phyloP scores from a whole-genome alignment of 37 sponge, comb jelly and placozoan species.

The Corticium candelabrum region DNA sequence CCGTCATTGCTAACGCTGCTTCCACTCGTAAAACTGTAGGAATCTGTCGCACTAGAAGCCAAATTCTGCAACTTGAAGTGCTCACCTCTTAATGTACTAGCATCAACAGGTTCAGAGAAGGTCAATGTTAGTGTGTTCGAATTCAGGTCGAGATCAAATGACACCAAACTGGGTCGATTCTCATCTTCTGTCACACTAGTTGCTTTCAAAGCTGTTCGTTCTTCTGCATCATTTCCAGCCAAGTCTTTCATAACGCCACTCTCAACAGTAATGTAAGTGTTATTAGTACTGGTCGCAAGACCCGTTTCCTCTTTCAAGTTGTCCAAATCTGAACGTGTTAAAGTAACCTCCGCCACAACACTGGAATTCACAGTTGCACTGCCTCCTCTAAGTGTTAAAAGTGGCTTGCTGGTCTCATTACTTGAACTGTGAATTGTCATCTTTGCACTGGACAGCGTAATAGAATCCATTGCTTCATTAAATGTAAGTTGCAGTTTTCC shows the following conservation, averaged over 20 bases:
- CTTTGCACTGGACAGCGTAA: not conserved
- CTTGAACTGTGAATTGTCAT: not conserved
- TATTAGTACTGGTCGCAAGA: conserved; percentile 38
- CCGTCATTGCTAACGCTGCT: not conserved
- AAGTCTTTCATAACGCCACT: conserved; percentile 41
- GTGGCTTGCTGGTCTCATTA: not conserved
- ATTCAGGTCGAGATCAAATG: conserved; percentile 72
- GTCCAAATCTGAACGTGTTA: conserved; percentile 44
- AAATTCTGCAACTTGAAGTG: not conserved
- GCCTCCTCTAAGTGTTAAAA: not conserved
- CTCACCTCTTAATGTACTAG: conserved; percentile 26
- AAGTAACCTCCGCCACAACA: conserved; percentile 19
- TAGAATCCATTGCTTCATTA: conserved; percentile 5
- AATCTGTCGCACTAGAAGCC: not conserved
- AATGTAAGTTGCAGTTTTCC: conserved; percentile 5
- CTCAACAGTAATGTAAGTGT: conserved; percentile 52
- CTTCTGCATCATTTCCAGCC: conserved; percentile 53
- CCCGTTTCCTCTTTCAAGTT: conserved; percentile 21
- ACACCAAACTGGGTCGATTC: too few relatives aligned
- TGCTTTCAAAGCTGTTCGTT: too few relatives aligned
- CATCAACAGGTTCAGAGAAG: not conserved
- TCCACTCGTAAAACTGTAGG: too few relatives aligned
- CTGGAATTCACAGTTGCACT: too few relatives aligned
- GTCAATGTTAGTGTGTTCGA: not conserved
- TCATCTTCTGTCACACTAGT: not conserved